Conservation (phyloP, 35 echinoderm and acorn worm species). For the Hemicentrotus pulcherrimus region DNA sequence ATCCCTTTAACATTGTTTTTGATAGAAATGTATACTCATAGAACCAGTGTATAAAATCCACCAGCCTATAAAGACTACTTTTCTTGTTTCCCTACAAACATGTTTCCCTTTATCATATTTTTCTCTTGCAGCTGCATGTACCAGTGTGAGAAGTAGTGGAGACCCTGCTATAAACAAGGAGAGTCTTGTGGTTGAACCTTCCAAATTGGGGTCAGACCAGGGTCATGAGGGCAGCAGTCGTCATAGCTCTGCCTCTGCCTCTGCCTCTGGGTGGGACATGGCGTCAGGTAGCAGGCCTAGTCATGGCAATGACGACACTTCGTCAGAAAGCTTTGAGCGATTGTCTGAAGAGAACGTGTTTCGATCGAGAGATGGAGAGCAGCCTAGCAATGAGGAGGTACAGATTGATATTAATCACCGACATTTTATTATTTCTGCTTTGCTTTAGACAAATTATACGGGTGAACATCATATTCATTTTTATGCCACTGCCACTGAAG, state of each 20-base stretch:
- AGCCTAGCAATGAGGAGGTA: not conserved
- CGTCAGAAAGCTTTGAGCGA: constrained; percentile 25
- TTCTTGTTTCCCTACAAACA: too few species aligned
- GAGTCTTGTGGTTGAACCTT: not conserved
- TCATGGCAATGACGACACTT: not conserved
- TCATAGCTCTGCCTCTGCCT: not conserved
- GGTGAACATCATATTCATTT: too few species aligned
- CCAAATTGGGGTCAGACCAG: not conserved
- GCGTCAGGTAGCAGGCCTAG: not conserved
- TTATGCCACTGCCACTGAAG: too few species aligned
- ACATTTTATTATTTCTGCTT: not conserved
- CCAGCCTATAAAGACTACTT: too few species aligned
- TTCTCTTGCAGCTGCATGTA: not conserved
- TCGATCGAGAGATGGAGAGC: not conserved
- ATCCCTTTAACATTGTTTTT: too few species aligned
- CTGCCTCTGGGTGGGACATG: not conserved
- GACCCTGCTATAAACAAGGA: not conserved
- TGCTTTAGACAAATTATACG: too few species aligned
- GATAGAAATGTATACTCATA: too few species aligned
- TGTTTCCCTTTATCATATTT: not conserved
- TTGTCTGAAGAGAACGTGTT: constrained; percentile 39
- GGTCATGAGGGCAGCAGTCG: not conserved
- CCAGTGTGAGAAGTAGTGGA: not conserved
- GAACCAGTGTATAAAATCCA: too few species aligned
- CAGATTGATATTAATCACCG: not conserved